Evolutionary conservation across 2,888 invertebrate species (phyloP).

Genomic region (Nysson spinosus): DNA sequence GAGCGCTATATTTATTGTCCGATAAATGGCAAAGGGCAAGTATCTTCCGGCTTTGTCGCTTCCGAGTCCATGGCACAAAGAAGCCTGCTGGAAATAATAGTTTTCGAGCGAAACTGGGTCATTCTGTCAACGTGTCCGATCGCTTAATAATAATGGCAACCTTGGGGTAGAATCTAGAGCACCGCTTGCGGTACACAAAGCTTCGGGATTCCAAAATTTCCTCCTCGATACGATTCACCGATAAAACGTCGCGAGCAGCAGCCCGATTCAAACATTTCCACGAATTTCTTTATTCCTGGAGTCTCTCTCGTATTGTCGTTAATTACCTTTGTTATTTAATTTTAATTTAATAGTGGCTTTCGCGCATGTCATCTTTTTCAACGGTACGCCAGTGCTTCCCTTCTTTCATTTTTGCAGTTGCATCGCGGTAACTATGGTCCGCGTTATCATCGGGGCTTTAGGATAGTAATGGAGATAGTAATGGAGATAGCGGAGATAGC

Average conservation of each 20-base stretch:
- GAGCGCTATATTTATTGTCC: slow-evolving; percentile 2
- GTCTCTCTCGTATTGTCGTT: no score
- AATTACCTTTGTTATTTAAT: no score
- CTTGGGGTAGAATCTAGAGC: slow-evolving; percentile 40
- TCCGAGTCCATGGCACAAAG: slow-evolving; percentile 24
- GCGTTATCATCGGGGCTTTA: slow-evolving; percentile 10
- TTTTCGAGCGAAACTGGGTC: slow-evolving; percentile 40
- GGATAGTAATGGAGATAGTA: slow-evolving; percentile 4
- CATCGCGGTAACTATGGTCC: background rate
- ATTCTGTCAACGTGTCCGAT: slow-evolving; percentile 40
- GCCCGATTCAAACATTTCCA: background rate
- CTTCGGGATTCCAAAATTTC: slow-evolving; percentile 32
- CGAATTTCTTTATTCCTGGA: background rate
- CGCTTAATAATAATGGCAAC: slow-evolving; percentile 45
- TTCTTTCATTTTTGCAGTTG: background rate
- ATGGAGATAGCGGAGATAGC: slow-evolving; percentile 22
- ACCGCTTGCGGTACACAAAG: slow-evolving; percentile 13
- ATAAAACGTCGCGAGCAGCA: background rate
- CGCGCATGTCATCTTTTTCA: background rate
- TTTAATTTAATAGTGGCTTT: no score
- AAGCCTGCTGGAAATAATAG: slow-evolving; percentile 40
- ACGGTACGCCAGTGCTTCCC: background rate
- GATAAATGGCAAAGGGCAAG: slow-evolving; percentile 21
- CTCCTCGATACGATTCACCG: slow-evolving; percentile 28
- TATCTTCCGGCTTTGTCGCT: slow-evolving; percentile 31